Percentiles rank a stretch among this genome's conserved stretches.
These are phyloP conservation scores for Thunnus thynnus DNA, from an alignment of 2,113 vertebrate species.

Conservation along the genomic window DNA sequence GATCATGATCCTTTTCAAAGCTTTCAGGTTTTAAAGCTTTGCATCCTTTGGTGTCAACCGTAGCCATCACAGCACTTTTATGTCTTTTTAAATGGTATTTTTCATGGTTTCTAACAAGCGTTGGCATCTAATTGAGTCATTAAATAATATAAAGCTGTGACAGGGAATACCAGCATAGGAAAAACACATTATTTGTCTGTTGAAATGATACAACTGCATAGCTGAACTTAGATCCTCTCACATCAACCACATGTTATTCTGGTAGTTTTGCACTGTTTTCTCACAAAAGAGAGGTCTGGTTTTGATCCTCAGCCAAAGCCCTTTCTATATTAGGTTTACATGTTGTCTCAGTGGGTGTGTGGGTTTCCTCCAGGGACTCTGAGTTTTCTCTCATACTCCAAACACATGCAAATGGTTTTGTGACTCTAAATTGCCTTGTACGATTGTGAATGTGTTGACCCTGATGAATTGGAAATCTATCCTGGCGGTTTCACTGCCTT, in stretches of 20 bases:
- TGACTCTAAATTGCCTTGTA: slow-evolving; percentile 24
- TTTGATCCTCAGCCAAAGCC: slow-evolving; percentile 48
- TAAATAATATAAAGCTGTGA: neutral
- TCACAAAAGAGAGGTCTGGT: slow-evolving; percentile 17
- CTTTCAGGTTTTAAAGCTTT: slow-evolving; percentile 17
- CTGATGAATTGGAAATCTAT: slow-evolving; percentile 46
- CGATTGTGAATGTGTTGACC: slow-evolving; percentile 46
- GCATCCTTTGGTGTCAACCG: neutral
- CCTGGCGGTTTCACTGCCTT: slow-evolving; percentile 12
- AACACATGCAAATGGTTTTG: slow-evolving; percentile 53
- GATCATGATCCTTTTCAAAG: neutral
- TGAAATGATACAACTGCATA: neutral
- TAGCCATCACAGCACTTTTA: neutral
- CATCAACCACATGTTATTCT: slow-evolving; percentile 12
- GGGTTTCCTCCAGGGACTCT: slow-evolving; percentile 21
- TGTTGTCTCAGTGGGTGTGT: slow-evolving; percentile 33
- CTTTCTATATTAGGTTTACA: slow-evolving; percentile 35
- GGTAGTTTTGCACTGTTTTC: slow-evolving; percentile 4
- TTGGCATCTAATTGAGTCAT: slow-evolving; percentile 11
- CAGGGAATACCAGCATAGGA: neutral
- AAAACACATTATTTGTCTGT: neutral
- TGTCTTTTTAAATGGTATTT: neutral
- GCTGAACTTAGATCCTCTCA: neutral
- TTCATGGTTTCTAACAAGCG: neutral
- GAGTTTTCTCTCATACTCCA: slow-evolving; percentile 28